Evolutionary conservation across 2,797 vertebrate species (phyloP), one percentile per base, ranked within the genome.

Genomic region (Amblyopsis hoosieri): DNA sequence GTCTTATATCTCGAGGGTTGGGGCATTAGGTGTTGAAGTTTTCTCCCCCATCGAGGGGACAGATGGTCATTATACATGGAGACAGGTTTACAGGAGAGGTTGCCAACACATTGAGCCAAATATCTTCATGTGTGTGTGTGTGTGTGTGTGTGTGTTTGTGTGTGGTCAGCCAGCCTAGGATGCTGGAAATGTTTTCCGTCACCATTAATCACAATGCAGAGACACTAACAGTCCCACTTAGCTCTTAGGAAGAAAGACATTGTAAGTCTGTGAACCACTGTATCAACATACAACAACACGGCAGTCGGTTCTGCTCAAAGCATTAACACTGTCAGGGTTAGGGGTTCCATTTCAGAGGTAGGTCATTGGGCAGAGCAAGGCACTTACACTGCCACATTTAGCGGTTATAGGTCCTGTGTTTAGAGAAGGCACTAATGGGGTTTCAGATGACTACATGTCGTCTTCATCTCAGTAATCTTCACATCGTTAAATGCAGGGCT

Each of bases 1-100:
- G 62, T 15, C 67, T 67, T 76, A 72, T 76, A 59, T 66, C 71
- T 69, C 65, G 72, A 46, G 57, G 67, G 42, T 48, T 8, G 7
- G 13, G 12, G 45, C 45, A 8, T 46, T 23, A 31, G 42, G 8
- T 54, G 53, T 31, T 76, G 71, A 69, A 77, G 64, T 65, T 60
- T 19, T 65, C 67, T 64, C 62, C 69, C 82, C 85, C 62, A 45
- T 45, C 3, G 72, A 74, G 84, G 10, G 45, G 65, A 72, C 87
- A 89, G 85, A 89, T 85, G 82, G 85, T 75, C 65, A 72, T 8
- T 53, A 15, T 15, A 53, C 46, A 9, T 67, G 64, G 64, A 73
- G 58, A 71, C 52, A 3, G 52, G 56, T 66, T 59, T 66, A 45
- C 12, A 48, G 5, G 53, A 37, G 23, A 31, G 23, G 33, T 33